phyloP scores from a whole-genome alignment of 2,797 vertebrate species.

The Chaunax sp. region DNA sequence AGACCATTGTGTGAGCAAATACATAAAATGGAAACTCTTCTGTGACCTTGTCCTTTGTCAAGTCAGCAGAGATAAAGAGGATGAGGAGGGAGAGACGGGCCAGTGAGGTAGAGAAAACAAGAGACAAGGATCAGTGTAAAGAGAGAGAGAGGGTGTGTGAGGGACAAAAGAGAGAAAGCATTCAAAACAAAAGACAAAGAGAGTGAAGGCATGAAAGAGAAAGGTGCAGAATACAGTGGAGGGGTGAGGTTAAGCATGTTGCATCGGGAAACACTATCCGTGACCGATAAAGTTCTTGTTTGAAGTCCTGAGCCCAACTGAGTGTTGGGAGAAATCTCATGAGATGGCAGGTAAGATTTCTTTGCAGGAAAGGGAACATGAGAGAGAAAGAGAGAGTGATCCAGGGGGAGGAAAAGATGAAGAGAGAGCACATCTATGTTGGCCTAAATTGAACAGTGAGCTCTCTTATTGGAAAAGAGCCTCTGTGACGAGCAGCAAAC shows the following conservation, averaged over 20 bases:
- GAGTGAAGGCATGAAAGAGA: slow-evolving; percentile 48
- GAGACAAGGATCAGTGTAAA: slow-evolving; percentile 41
- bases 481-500: slow-evolving; percentile 57
- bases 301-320: slow-evolving; percentile 57
- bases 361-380: slow-evolving; percentile 71
- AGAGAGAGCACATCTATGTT: too few species aligned
- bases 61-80: slow-evolving; percentile 75
- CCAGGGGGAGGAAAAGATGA: slow-evolving; percentile 17
- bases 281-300: slow-evolving; percentile 68
- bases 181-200: slow-evolving; percentile 52
- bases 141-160: slow-evolving; percentile 48
- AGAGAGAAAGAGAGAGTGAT: slow-evolving; percentile 45
- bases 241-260: slow-evolving; percentile 50
- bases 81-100: slow-evolving; percentile 56
- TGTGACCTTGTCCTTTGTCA: slow-evolving; percentile 82
- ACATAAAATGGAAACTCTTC: slow-evolving; percentile 75
- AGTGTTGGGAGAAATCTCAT: slow-evolving; percentile 55
- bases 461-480: slow-evolving; percentile 52
- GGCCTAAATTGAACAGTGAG: neutral
- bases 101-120: slow-evolving; percentile 52
- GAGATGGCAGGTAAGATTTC: slow-evolving; percentile 61
- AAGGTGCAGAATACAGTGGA: slow-evolving; percentile 49
- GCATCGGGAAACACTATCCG: slow-evolving; percentile 60
- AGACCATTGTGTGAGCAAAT: slow-evolving; percentile 67
- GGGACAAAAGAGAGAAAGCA: slow-evolving; percentile 58